Evolutionary conservation across 1,140 invertebrate genomes (phyloP).

Genomic region (Anoplolepis gracilipes): DNA sequence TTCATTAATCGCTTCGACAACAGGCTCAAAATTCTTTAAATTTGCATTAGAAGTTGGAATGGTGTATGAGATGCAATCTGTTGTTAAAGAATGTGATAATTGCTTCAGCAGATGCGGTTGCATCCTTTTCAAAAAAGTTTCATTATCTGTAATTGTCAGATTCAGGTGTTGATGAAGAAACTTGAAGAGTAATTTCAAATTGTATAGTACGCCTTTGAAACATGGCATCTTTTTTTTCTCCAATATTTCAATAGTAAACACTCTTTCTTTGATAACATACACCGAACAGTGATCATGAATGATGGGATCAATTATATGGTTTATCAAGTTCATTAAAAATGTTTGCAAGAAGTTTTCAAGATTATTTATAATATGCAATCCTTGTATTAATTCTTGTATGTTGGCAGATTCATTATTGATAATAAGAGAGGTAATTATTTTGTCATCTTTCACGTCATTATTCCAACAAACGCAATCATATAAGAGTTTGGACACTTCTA

Average conservation of each 20-base stretch:
- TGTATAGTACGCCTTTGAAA: constrained; percentile 88
- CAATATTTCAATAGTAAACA: constrained; percentile 84
- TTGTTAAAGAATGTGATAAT: constrained; percentile 89
- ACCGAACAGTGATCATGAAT: constrained; percentile 86
- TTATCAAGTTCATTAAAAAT: constrained; percentile 86
- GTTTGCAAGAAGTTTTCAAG: constrained; percentile 84
- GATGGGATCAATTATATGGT: constrained; percentile 86
- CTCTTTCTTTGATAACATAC: constrained; percentile 78
- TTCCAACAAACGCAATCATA: constrained; percentile 82
- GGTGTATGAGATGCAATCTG: constrained; percentile 91
- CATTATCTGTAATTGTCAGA: constrained; percentile 83
- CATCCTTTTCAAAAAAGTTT: constrained; percentile 88
- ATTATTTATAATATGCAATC: constrained; percentile 84
- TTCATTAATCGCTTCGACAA: constrained; percentile 88
- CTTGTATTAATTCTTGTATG: constrained; percentile 84
- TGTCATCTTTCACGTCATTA: constrained; percentile 63
- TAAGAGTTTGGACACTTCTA: constrained; percentile 85
- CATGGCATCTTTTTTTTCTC: constrained; percentile 83
- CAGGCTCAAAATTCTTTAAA: constrained; percentile 88
- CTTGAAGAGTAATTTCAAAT: constrained; percentile 87
- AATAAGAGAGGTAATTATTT: constrained; percentile 72
- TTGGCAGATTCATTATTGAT: constrained; percentile 82
- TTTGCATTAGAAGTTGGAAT: constrained; percentile 91
- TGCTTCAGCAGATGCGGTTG: constrained; percentile 88
- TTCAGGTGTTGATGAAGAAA: constrained; percentile 88